A percentile compares a stretch with the other conserved stretches of the same genome.
These are phyloP conservation scores for Agonopterix alstromeriana DNA, from an alignment of 2,888 invertebrate genomes.

Conservation along the genomic window DNA sequence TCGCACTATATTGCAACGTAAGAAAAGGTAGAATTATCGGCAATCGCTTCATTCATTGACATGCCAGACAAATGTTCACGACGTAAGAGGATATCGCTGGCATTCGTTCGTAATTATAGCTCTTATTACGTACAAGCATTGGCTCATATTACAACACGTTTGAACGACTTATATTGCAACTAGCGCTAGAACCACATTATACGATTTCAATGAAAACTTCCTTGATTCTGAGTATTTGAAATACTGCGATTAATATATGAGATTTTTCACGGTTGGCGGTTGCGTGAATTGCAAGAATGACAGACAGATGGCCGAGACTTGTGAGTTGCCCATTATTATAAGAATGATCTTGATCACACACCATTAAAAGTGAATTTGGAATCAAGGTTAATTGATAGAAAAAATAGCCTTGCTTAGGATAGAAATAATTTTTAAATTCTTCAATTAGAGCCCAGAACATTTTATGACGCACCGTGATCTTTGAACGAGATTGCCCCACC, in stretches of 20 bases:
- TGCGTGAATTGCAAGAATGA: conserved; percentile 24
- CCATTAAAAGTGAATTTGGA: no score
- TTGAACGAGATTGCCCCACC: conserved; percentile 24
- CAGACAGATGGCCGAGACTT: conserved; percentile 23
- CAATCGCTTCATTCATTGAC: not conserved
- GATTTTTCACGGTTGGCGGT: conserved; percentile 39
- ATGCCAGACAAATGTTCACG: conserved; percentile 3
- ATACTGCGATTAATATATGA: conserved; percentile 25
- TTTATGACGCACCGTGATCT: conserved; percentile 17
- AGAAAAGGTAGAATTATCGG: no score
- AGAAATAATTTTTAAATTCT: no score
- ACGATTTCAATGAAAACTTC: not conserved
- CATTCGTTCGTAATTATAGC: conserved; percentile 17
- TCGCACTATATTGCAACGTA: no score
- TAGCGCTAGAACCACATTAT: conserved; percentile 7
- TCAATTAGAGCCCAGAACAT: not conserved
- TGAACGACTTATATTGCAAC: conserved; percentile 11
- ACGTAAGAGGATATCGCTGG: conserved; percentile 19
- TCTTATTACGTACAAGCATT: conserved; percentile 13
- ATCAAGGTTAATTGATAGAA: no score
- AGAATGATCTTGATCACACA: no score
- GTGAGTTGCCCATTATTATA: conserved; percentile 13
- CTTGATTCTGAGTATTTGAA: conserved; percentile 18
- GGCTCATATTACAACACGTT: conserved; percentile 11
- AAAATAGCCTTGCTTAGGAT: no score